These are phyloP conservation scores for Nasonia longicornis DNA, from an alignment of 1,140 invertebrate species.

Conservation along the genomic window DNA sequence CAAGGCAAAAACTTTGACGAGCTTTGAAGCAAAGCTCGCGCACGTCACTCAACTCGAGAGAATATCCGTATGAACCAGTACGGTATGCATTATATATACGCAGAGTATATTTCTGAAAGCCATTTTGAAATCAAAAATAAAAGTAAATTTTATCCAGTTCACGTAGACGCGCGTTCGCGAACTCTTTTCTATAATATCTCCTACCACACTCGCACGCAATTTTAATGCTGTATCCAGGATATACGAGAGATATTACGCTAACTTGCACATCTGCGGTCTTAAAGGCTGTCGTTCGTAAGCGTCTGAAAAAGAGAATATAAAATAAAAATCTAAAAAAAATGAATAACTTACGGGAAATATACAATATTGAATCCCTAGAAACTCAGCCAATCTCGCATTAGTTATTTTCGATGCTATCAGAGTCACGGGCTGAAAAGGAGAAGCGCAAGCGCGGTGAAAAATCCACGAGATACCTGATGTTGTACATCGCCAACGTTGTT, in stretches of 20 bases:
- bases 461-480: background rate
- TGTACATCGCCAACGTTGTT: conserved; percentile 25
- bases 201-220: background rate
- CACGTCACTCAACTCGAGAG: background rate
- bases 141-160: background rate
- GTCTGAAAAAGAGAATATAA: background rate
- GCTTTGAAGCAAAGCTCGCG: background rate
- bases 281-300: background rate
- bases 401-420: background rate
- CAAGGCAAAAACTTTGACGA: background rate
- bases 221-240: background rate
- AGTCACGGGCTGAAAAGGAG: conserved; percentile 2
- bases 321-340: background rate
- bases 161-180: background rate
- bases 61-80: conserved; percentile 6
- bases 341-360: background rate
- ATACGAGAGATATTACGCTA: background rate
- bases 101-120: no score
- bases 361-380: background rate
- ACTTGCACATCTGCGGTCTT: background rate
- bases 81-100: background rate
- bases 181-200: background rate
- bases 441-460: background rate
- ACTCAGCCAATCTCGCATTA: background rate
- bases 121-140: background rate